Evolutionary conservation across 37 sponge, comb jelly and placozoan species (phyloP).

Genomic region (Halichondria panicea): DNA sequence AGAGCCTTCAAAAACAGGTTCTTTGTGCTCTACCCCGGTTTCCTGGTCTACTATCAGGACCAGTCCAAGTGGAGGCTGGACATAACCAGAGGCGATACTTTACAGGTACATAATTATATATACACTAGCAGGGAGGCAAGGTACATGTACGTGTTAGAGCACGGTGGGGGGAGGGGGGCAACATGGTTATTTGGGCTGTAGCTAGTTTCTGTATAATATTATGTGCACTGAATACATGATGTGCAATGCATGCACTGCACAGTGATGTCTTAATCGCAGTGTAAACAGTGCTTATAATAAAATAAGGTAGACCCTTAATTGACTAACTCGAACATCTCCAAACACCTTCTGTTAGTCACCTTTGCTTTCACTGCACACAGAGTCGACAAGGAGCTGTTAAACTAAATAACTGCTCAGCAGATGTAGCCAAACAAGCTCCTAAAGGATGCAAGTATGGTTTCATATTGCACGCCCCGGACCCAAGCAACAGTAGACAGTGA

Average conservation of each 20-base stretch:
- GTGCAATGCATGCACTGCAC: too few species aligned
- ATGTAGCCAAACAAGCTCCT: slow-evolving; percentile 44
- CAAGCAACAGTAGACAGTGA: slow-evolving; percentile 75
- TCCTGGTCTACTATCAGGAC: slow-evolving; percentile 76
- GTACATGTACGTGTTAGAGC: neutral
- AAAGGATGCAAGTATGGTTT: slow-evolving; percentile 71
- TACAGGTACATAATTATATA: slow-evolving; percentile 27
- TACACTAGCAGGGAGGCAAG: neutral
- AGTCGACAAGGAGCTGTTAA: slow-evolving; percentile 63
- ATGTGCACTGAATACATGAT: too few species aligned
- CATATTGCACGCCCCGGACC: slow-evolving; percentile 59
- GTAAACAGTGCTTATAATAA: too few species aligned
- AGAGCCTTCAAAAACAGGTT: slow-evolving; percentile 80
- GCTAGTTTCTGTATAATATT: neutral
- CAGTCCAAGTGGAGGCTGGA: slow-evolving; percentile 56
- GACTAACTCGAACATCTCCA: too few species aligned
- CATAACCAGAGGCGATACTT: slow-evolving; percentile 55
- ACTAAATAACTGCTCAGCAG: slow-evolving; percentile 38
- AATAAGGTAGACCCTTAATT: too few species aligned
- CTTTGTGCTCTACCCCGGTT: slow-evolving; percentile 83
- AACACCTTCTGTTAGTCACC: too few species aligned
- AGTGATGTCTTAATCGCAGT: too few species aligned
- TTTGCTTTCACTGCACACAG: slow-evolving; percentile 7
- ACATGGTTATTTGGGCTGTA: neutral
- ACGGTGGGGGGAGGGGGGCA: too few species aligned